phyloP scores from a whole-genome alignment of 2,113 vertebrate species.

The Oryzias curvinotus region DNA sequence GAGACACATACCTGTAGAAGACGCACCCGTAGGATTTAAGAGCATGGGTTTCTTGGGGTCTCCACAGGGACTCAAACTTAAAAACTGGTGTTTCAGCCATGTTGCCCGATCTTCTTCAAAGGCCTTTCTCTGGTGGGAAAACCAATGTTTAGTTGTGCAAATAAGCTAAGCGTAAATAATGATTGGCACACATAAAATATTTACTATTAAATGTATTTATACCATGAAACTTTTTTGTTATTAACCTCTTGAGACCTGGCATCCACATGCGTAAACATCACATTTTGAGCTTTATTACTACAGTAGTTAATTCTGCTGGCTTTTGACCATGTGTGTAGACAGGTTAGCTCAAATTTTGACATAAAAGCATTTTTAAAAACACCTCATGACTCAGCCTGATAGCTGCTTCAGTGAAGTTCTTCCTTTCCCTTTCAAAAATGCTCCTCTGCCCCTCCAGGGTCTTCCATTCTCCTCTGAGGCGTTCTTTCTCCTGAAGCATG shows the following conservation, averaged over 20 bases:
- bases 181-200: neutral
- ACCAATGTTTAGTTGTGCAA: neutral
- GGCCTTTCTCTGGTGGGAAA: conserved; percentile 73
- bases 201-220: too few relatives aligned
- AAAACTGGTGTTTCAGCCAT: conserved; percentile 96
- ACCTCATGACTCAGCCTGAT: conserved; percentile 95
- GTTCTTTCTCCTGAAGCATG: conserved; percentile 88
- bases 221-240: too few relatives aligned
- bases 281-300: too few relatives aligned
- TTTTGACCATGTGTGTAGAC: too few relatives aligned
- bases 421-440: conserved; percentile 91
- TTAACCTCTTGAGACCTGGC: too few relatives aligned
- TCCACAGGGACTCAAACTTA: conserved; percentile 85
- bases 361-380: conserved; percentile 21
- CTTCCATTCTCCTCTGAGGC: conserved; percentile 89
- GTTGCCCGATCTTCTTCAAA: conserved; percentile 93
- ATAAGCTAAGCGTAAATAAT: neutral
- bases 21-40: conserved; percentile 83
- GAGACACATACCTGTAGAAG: conserved; percentile 82
- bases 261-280: too few relatives aligned
- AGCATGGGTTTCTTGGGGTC: conserved; percentile 82
- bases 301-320: too few relatives aligned
- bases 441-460: conserved; percentile 88
- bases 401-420: conserved; percentile 94
- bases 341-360: too few relatives aligned